Percentiles rank a stretch among this genome's conserved stretches.
Evolutionary conservation across 1,140 invertebrate genomes (phyloP).

Genomic region (Neelides sp.): DNA sequence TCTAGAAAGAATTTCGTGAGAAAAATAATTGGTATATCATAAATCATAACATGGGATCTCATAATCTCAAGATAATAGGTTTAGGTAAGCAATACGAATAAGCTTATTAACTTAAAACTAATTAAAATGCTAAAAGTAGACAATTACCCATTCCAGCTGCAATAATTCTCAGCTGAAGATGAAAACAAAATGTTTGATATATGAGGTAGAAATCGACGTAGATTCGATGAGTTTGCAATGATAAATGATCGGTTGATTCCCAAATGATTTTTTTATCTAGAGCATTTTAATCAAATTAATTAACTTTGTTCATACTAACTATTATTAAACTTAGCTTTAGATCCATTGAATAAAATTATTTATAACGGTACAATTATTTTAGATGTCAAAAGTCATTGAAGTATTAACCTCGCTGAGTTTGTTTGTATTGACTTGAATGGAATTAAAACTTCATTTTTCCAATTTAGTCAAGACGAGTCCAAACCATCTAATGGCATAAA

Average conservation of each 20-base stretch:
- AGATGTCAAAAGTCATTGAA: no score
- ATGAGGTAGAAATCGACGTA: constrained; percentile 91
- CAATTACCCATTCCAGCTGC: constrained; percentile 84
- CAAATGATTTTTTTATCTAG: constrained; percentile 54
- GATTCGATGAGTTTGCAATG: constrained; percentile 86
- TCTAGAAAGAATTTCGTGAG: no score
- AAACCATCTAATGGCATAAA: constrained; percentile 66
- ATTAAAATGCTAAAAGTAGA: no score
- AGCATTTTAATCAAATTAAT: constrained; percentile 1
- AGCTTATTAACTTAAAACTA: constrained; percentile 4
- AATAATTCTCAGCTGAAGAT: constrained; percentile 85
- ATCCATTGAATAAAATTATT: neutral
- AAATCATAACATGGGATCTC: no score
- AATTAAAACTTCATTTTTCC: constrained; percentile 45
- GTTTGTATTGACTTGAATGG: constrained; percentile 45
- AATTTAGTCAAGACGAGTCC: constrained; percentile 63
- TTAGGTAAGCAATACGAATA: constrained; percentile 7
- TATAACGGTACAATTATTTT: neutral
- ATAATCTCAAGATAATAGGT: no score
- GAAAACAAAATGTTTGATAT: constrained; percentile 77
- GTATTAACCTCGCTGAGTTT: constrained; percentile 42
- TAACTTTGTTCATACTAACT: neutral
- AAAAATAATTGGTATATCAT: no score
- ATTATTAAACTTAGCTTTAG: constrained; percentile 20
- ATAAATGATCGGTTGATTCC: constrained; percentile 69